Evolutionary conservation across 2,888 invertebrate species (phyloP).

Genomic region (Selenia dentaria): DNA sequence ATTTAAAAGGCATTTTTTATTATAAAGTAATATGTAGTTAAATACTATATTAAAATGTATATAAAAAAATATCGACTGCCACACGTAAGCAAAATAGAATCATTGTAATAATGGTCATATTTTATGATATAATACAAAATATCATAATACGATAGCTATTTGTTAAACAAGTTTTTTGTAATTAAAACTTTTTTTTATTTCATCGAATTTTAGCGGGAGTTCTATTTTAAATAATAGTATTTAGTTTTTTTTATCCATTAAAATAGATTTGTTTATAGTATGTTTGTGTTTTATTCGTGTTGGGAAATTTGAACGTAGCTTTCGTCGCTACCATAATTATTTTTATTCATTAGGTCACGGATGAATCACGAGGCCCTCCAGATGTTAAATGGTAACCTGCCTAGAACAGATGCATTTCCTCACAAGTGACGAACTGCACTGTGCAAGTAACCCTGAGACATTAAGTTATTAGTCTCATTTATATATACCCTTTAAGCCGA

Average conservation of each 20-base stretch:
- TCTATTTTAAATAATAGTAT: constrained; percentile 58
- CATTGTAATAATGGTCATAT: no score
- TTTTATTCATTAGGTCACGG: no score
- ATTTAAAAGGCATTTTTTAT: constrained; percentile 29
- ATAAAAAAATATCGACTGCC: constrained; percentile 49
- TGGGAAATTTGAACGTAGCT: no score
- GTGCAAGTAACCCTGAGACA: no score
- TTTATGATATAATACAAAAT: constrained; percentile 26
- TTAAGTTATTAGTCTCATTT: no score
- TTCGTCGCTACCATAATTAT: no score
- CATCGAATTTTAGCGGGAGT: constrained; percentile 49
- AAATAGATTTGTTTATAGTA: constrained; percentile 67
- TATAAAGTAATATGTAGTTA: constrained; percentile 28
- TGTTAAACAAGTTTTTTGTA: constrained; percentile 55
- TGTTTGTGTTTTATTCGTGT: constrained; percentile 29
- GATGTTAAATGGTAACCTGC: no score
- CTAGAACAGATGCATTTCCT: no score
- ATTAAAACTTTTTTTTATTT: constrained; percentile 49
- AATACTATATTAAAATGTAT: constrained; percentile 34
- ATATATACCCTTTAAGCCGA: no score
- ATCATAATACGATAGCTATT: constrained; percentile 37
- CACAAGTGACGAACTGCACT: no score
- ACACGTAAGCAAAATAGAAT: constrained; percentile 38
- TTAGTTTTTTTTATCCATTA: constrained; percentile 78
- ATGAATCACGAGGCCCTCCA: no score